phyloP scores from a whole-genome alignment of 2,888 invertebrate species.

The Mimas tiliae region DNA sequence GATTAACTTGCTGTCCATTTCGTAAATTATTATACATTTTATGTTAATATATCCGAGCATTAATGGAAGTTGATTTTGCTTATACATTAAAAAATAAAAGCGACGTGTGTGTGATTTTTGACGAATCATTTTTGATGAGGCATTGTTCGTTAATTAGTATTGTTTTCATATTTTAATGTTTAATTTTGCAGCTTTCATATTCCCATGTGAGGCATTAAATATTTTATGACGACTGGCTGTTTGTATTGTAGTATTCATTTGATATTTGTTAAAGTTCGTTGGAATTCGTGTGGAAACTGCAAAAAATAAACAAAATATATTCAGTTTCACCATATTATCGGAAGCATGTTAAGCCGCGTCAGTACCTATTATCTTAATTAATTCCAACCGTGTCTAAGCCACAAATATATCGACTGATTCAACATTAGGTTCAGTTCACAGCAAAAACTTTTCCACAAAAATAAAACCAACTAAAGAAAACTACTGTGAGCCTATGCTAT shows the following conservation, averaged over 20 bases:
- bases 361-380: too few relatives aligned
- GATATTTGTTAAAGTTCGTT: neutral
- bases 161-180: constrained; percentile 8
- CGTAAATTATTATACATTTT: constrained; percentile 13
- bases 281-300: too few relatives aligned
- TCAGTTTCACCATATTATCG: too few relatives aligned
- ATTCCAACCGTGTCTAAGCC: too few relatives aligned
- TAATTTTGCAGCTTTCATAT: constrained; percentile 10
- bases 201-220: constrained; percentile 4
- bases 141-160: constrained; percentile 18
- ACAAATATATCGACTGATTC: too few relatives aligned
- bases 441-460: too few relatives aligned
- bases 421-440: too few relatives aligned
- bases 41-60: constrained; percentile 3
- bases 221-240: neutral
- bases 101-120: constrained; percentile 12
- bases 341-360: too few relatives aligned
- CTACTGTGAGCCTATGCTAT: too few relatives aligned
- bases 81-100: constrained; percentile 18
- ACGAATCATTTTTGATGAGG: constrained; percentile 13
- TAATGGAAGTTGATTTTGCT: constrained; percentile 5
- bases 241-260: neutral
- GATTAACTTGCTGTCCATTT: constrained; percentile 10
- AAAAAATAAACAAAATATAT: too few relatives aligned
- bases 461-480: too few relatives aligned